phyloP scores from a whole-genome alignment of 2,888 invertebrate genomes.

The Diadegma fenestrale region DNA sequence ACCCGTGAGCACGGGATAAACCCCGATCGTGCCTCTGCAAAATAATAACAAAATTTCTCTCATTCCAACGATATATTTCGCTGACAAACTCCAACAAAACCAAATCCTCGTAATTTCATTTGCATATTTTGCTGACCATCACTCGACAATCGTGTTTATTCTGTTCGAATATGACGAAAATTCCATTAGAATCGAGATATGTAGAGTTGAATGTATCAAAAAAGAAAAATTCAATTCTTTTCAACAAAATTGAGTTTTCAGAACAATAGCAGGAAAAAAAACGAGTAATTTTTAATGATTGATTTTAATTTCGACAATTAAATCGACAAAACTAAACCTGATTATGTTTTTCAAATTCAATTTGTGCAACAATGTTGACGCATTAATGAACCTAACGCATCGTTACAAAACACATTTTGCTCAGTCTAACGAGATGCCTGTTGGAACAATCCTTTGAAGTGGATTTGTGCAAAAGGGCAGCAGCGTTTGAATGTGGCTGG shows the following conservation, averaged over 20 bases:
- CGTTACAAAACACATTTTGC: background rate
- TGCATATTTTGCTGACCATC: no score
- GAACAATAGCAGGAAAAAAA: background rate
- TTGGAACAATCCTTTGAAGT: slow-evolving; percentile 9
- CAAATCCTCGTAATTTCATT: no score
- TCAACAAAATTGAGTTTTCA: background rate
- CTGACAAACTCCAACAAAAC: no score
- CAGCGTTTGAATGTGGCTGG: slow-evolving; percentile 22
- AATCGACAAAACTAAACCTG: background rate
- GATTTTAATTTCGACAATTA: background rate
- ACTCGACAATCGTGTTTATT: no score
- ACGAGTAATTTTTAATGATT: background rate
- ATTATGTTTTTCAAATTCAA: background rate
- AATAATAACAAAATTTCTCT: no score
- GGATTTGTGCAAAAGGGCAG: slow-evolving; percentile 16
- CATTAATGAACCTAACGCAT: background rate
- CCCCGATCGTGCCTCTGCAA: no score
- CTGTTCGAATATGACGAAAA: background rate
- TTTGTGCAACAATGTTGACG: background rate
- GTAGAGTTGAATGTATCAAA: background rate
- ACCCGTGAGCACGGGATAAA: background rate
- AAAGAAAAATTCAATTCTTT: no score
- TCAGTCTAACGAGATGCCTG: background rate
- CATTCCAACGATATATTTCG: no score
- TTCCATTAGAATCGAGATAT: background rate